Percentiles rank a stretch among this genome's conserved stretches.
These are phyloP conservation scores for Habrosyne pyritoides DNA, from an alignment of 2,888 invertebrate species.

Conservation along the genomic window DNA sequence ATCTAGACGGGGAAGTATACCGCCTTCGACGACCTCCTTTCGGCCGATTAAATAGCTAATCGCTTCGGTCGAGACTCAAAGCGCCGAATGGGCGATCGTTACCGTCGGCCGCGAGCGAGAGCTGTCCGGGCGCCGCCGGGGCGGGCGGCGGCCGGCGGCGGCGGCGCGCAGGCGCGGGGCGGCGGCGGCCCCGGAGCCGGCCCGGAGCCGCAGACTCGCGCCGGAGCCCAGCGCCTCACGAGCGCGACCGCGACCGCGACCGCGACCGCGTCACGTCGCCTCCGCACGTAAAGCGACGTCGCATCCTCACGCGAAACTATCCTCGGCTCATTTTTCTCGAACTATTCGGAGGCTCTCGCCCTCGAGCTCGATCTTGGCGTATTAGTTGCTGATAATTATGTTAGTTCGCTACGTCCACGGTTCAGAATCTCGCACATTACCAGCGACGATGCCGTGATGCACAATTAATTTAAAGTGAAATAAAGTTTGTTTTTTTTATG, in stretches of 20 bases:
- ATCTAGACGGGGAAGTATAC: background rate
- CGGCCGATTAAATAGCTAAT: background rate
- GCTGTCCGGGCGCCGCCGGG: constrained; percentile 12
- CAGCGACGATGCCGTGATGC: background rate
- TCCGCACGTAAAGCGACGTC: constrained; percentile 8
- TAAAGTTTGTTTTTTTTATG: background rate
- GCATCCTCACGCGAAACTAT: background rate
- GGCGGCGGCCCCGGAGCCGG: constrained; percentile 17
- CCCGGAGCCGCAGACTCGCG: constrained; percentile 14
- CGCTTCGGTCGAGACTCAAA: background rate
- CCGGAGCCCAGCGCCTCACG: no score
- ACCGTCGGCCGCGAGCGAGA: constrained; percentile 11
- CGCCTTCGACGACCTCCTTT: background rate
- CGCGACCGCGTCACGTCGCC: no score
- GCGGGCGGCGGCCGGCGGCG: constrained; percentile 9
- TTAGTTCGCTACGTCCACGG: background rate
- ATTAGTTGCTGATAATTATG: background rate
- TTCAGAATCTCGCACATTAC: background rate
- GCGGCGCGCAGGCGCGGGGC: constrained; percentile 18
- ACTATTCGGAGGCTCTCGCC: background rate
- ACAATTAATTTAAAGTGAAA: background rate
- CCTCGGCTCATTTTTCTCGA: background rate
- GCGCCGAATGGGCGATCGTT: background rate
- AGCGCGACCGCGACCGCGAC: no score
- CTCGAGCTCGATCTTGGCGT: background rate